These are phyloP conservation scores for Desmodus rotundus DNA, from an alignment of 2,113 vertebrate species.

Conservation along the genomic window DNA sequence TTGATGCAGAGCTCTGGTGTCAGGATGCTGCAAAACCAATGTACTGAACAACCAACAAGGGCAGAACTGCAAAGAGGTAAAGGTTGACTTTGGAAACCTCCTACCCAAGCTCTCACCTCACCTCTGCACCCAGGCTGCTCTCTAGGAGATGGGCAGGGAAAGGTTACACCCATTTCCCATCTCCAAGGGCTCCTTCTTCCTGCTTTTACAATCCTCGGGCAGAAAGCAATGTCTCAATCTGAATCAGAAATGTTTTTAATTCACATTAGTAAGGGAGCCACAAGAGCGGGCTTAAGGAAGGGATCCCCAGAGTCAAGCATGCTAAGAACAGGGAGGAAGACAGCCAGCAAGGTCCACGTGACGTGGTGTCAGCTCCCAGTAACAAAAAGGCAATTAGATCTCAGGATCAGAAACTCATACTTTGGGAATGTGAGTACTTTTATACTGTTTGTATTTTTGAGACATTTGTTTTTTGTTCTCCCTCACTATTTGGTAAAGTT, in stretches of 20 bases:
- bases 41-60: background rate
- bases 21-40: background rate
- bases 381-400: background rate
- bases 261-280: background rate
- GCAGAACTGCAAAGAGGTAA: background rate
- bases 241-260: background rate
- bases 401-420: background rate
- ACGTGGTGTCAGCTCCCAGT: background rate
- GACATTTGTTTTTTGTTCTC: background rate
- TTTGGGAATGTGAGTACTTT: background rate
- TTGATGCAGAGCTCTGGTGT: background rate
- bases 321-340: background rate
- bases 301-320: background rate
- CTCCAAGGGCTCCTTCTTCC: background rate
- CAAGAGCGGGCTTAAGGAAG: background rate
- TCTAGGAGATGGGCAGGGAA: background rate
- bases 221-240: background rate
- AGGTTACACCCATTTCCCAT: background rate
- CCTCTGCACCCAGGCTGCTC: background rate
- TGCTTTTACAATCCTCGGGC: background rate
- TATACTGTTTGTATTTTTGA: background rate
- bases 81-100: background rate
- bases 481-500: background rate
- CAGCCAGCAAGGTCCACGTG: background rate
- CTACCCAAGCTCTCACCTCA: background rate